Conservation (phyloP, 2,888 invertebrate species). For the Abrostola tripartita region DNA sequence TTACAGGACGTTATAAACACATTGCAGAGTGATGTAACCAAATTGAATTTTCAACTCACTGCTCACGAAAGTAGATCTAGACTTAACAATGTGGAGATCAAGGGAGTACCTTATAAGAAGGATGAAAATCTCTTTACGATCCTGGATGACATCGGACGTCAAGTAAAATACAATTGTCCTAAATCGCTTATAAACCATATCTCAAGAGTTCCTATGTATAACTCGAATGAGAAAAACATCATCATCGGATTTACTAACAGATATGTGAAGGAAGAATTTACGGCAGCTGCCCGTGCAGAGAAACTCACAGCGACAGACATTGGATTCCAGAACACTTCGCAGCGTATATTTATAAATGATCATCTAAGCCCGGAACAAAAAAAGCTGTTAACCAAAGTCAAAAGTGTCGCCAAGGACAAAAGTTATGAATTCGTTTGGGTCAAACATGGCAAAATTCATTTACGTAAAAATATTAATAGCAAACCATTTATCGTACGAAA, state of each 20-base stretch:
- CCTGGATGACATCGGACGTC: neutral
- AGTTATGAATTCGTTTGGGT: conserved; percentile 12
- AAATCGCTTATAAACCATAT: too few species aligned
- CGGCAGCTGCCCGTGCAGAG: neutral
- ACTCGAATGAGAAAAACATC: conserved; percentile 4
- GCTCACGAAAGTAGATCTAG: neutral
- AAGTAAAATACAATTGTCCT: too few species aligned
- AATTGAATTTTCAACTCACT: too few species aligned
- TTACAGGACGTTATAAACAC: too few species aligned
- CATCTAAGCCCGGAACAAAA: conserved; percentile 5
- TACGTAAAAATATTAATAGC: conserved; percentile 1
- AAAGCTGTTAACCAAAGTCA: conserved; percentile 1
- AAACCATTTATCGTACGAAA: conserved; percentile 1
- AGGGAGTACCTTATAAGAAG: neutral
- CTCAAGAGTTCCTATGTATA: neutral
- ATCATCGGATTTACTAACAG: conserved; percentile 3
- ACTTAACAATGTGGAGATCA: neutral
- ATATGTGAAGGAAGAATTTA: neutral
- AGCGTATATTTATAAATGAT: neutral
- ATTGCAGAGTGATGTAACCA: too few species aligned
- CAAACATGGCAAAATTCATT: conserved; percentile 11
- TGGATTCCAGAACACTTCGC: conserved; percentile 1
- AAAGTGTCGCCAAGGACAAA: conserved; percentile 1
- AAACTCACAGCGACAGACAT: neutral
- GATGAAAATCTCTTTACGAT: neutral